These are phyloP conservation scores for Xestobium rufovillosum DNA, from an alignment of 2,888 invertebrate species.

Conservation along the genomic window DNA sequence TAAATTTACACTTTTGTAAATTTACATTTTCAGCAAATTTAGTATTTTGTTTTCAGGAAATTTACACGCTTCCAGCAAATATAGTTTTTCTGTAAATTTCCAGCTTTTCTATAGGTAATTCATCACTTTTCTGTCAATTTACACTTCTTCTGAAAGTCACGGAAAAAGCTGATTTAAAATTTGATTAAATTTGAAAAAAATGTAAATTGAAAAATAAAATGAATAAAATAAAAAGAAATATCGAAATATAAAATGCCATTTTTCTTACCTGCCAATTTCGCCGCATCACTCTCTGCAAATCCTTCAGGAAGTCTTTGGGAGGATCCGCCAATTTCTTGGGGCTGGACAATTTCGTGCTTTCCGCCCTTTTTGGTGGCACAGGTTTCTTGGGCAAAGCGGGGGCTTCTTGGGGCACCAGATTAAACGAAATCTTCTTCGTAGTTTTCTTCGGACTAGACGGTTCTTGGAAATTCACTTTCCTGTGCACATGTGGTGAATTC, in stretches of 20 bases:
- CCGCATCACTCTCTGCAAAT: slow-evolving; percentile 85
- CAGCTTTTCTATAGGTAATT: too few relatives aligned
- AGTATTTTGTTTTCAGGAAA: too few relatives aligned
- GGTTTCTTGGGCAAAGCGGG: slow-evolving; percentile 62
- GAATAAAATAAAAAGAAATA: too few relatives aligned
- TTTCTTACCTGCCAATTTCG: slow-evolving; percentile 85
- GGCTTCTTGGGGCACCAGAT: slow-evolving; percentile 47
- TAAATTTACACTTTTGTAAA: too few relatives aligned
- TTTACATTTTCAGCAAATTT: too few relatives aligned
- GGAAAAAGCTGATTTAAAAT: slow-evolving; percentile 4
- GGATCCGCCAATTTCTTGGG: slow-evolving; percentile 72
- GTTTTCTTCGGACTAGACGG: slow-evolving; percentile 50
- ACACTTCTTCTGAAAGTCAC: neutral
- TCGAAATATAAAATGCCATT: too few relatives aligned
- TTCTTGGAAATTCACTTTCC: slow-evolving; percentile 58
- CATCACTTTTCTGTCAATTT: too few relatives aligned
- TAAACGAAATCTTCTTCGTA: slow-evolving; percentile 59
- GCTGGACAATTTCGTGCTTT: slow-evolving; percentile 64
- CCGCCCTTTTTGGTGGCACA: slow-evolving; percentile 68
- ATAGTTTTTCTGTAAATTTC: too few relatives aligned
- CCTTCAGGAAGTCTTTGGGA: slow-evolving; percentile 76
- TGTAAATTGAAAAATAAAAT: too few relatives aligned
- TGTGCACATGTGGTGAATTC: slow-evolving; percentile 47
- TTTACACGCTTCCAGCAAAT: too few relatives aligned
- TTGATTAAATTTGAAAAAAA: slow-evolving; percentile 11